Conservation (phyloP, 2,888 invertebrate genomes). For the Caenorhabditis uteleia region DNA sequence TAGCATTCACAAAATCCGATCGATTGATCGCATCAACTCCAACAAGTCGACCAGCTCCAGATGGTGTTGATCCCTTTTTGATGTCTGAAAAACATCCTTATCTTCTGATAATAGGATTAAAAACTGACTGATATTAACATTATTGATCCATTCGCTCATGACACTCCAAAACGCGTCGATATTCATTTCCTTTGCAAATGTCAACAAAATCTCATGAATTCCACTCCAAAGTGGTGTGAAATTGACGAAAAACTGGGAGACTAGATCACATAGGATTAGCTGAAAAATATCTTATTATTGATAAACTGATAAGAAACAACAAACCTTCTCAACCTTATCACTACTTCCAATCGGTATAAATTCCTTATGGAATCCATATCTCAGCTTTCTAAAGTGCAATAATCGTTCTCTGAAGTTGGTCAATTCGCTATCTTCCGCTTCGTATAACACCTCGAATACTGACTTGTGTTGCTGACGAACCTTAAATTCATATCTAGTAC, state of each 20-base stretch:
- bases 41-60: slow-evolving; percentile 13
- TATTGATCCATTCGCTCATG: slow-evolving; percentile 47
- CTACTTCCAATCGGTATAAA: slow-evolving; percentile 36
- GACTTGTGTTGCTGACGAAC: slow-evolving; percentile 9
- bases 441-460: slow-evolving; percentile 60
- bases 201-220: slow-evolving; percentile 78
- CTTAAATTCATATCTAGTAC: not conserved
- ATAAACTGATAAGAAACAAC: no score
- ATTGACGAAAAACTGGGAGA: slow-evolving; percentile 83
- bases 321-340: slow-evolving; percentile 36
- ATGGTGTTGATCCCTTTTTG: not conserved
- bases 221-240: slow-evolving; percentile 90
- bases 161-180: slow-evolving; percentile 70
- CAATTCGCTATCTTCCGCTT: slow-evolving; percentile 80
- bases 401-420: slow-evolving; percentile 83
- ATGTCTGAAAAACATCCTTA: slow-evolving; percentile 10
- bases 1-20: slow-evolving; percentile 39
- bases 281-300: no score
- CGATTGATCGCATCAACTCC: slow-evolving; percentile 27
- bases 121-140: slow-evolving; percentile 71
- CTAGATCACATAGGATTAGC: slow-evolving; percentile 80
- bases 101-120: not conserved
- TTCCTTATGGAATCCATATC: slow-evolving; percentile 37
- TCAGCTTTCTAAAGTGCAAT: slow-evolving; percentile 72
- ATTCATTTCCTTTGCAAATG: slow-evolving; percentile 75